Conservation (phyloP, 23 tunicate species). For the Pegea sp. region DNA sequence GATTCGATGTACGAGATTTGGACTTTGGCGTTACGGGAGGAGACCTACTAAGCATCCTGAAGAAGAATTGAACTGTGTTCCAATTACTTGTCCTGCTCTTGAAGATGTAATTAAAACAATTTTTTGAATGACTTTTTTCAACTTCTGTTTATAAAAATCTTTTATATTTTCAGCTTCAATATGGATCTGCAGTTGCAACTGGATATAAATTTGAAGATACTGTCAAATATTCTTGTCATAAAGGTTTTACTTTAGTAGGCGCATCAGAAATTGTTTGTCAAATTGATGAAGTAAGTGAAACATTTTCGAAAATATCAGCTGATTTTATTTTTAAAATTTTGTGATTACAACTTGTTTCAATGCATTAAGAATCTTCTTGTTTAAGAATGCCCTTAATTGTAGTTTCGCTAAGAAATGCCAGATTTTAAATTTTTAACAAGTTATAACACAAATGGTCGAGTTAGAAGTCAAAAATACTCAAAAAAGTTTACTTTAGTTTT, state of each 20-base stretch:
- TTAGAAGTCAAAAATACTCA: no score
- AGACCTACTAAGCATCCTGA: neutral
- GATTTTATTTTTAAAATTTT: no score
- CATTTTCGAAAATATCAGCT: neutral
- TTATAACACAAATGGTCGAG: no score
- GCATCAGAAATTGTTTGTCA: constrained; percentile 13
- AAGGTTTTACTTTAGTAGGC: constrained; percentile 24
- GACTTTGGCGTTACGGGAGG: neutral
- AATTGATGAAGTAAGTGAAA: constrained; percentile 23
- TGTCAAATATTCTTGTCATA: constrained; percentile 19
- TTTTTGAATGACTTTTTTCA: neutral
- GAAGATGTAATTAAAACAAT: neutral
- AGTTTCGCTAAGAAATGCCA: neutral
- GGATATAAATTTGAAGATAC: constrained; percentile 36
- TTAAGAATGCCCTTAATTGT: neutral
- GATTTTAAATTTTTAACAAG: constrained; percentile 1
- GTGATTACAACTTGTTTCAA: no score
- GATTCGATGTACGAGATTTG: neutral
- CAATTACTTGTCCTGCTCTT: neutral
- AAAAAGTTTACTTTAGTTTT: no score
- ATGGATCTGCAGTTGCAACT: constrained; percentile 5
- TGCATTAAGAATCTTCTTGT: neutral
- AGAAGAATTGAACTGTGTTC: neutral
- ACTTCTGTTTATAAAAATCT: neutral
- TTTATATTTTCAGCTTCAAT: neutral